Conservation (phyloP, 2,113 vertebrate species). For the Myanophis thanlyinensis region DNA sequence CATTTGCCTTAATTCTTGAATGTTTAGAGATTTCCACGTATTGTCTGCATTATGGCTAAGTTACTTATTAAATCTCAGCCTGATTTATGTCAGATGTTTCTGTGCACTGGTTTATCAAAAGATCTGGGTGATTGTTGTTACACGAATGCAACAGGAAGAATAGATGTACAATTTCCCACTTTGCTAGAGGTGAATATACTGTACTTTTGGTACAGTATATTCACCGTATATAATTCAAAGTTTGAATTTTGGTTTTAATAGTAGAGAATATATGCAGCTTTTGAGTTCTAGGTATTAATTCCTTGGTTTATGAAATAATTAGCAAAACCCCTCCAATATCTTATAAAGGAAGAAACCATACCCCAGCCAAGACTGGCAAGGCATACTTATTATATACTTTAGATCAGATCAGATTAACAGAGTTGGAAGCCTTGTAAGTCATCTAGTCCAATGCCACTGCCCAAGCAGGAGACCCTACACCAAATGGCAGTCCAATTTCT, state of each 20-base stretch:
- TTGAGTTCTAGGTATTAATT: not conserved
- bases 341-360: not conserved
- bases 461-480: too few species aligned
- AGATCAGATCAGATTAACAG: too few species aligned
- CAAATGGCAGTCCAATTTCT: too few species aligned
- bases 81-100: not conserved
- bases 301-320: not conserved
- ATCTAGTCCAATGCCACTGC: too few species aligned
- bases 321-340: not conserved
- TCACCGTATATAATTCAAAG: too few species aligned
- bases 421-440: too few species aligned
- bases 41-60: not conserved
- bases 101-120: not conserved
- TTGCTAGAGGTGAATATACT: not conserved
- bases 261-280: not conserved
- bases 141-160: not conserved
- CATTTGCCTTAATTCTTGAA: conserved; percentile 51
- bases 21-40: conserved; percentile 18
- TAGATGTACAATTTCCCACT: not conserved
- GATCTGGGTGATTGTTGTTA: not conserved
- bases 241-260: not conserved
- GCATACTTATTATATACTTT: not conserved
- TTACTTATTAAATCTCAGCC: not conserved
- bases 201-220: too few species aligned
- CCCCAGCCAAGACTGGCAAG: not conserved